Conservation (phyloP, 1,140 invertebrate species). For the Zaprionus africanus region DNA sequence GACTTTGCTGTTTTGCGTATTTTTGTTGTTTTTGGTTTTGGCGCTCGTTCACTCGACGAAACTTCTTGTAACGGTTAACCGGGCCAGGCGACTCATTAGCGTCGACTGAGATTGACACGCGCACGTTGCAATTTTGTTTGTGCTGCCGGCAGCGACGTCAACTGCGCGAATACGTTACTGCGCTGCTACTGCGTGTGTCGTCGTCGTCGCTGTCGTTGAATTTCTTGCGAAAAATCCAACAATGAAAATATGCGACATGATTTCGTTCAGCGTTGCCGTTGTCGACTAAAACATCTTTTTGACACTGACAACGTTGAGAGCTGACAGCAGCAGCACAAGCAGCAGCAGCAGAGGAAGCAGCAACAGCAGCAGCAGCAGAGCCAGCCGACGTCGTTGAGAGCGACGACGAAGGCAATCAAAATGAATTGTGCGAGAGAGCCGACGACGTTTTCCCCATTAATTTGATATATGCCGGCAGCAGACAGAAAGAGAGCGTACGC, state of each 20-base stretch:
- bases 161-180: conserved; percentile 32
- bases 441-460: conserved; percentile 71
- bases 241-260: conserved; percentile 78
- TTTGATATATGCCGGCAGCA: conserved; percentile 71
- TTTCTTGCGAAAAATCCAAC: conserved; percentile 65
- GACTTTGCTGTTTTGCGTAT: conserved; percentile 16
- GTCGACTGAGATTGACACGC: conserved; percentile 36
- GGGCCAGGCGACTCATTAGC: conserved; percentile 37
- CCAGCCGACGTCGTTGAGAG: conserved; percentile 21
- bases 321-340: conserved; percentile 59
- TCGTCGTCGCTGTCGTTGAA: conserved; percentile 39
- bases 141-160: conserved; percentile 39
- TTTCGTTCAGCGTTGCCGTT: conserved; percentile 74
- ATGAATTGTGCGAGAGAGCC: conserved; percentile 56
- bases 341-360: conserved; percentile 20
- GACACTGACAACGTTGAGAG: conserved; percentile 83
- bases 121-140: conserved; percentile 31
- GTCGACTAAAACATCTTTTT: conserved; percentile 84
- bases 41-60: conserved; percentile 35
- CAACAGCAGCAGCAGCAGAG: conserved; percentile 12
- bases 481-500: conserved; percentile 48
- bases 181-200: conserved; percentile 39
- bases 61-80: conserved; percentile 32
- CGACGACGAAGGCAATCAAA: conserved; percentile 60
- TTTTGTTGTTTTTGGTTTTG: conserved; percentile 18